Conservation (phyloP, 2,888 invertebrate genomes). For the Acleris literana region DNA sequence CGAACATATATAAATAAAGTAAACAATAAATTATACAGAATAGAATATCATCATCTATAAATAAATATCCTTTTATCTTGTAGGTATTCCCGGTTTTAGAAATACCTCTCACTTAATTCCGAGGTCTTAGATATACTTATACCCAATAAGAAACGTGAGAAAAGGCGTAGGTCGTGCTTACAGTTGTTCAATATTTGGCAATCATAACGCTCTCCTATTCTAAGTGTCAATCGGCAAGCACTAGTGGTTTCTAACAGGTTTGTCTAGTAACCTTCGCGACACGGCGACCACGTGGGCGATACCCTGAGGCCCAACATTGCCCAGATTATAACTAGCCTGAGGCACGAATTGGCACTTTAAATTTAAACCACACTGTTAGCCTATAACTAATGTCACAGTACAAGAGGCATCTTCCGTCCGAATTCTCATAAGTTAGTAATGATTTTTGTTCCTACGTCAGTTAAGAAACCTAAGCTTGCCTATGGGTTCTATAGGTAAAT, state of each 20-base stretch:
- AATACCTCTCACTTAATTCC: neutral
- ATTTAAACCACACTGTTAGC: too few relatives aligned
- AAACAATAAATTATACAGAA: too few relatives aligned
- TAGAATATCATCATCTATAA: too few relatives aligned
- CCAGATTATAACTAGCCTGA: slow-evolving; percentile 15
- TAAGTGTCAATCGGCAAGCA: slow-evolving; percentile 30
- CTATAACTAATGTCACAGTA: too few relatives aligned
- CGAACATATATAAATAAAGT: too few relatives aligned
- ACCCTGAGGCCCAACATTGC: slow-evolving; percentile 41
- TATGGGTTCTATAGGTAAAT: too few relatives aligned
- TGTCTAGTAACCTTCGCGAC: slow-evolving; percentile 48
- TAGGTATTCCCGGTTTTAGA: neutral
- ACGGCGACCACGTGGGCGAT: slow-evolving; percentile 52
- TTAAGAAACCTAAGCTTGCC: too few relatives aligned
- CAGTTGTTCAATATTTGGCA: slow-evolving; percentile 24
- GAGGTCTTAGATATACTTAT: neutral
- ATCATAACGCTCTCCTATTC: slow-evolving; percentile 15
- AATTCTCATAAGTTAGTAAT: too few relatives aligned
- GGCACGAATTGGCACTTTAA: slow-evolving; percentile 1
- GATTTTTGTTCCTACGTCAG: too few relatives aligned
- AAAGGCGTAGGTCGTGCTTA: slow-evolving; percentile 19
- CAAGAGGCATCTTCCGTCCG: too few relatives aligned
- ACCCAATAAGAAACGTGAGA: neutral
- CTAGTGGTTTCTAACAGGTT: slow-evolving; percentile 40
- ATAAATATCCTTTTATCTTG: neutral